Evolutionary conservation across 2,113 vertebrate genomes (phyloP).

Genomic region (Probosciger aterrimus): DNA sequence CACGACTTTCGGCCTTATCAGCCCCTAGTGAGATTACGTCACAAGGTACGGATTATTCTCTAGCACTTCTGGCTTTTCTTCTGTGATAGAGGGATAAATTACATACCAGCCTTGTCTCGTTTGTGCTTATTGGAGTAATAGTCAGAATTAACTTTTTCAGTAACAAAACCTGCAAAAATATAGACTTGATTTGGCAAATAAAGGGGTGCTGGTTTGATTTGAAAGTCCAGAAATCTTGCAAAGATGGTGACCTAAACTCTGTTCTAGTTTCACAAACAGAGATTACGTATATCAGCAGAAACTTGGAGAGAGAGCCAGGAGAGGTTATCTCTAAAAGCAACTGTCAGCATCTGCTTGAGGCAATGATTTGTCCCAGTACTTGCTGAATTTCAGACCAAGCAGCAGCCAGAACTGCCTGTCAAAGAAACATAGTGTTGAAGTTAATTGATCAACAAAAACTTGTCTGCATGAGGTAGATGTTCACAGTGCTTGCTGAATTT

Average conservation of each 20-base stretch:
- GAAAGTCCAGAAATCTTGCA: neutral
- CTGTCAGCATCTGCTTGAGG: neutral
- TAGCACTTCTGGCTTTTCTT: neutral
- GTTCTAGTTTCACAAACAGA: neutral
- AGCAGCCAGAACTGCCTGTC: neutral
- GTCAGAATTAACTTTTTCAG: neutral
- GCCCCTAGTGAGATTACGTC: slow-evolving; percentile 69
- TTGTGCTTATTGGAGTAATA: neutral
- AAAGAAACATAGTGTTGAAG: neutral
- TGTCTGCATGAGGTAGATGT: neutral
- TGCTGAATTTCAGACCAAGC: neutral
- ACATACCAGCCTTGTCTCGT: neutral
- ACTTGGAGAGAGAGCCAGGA: neutral
- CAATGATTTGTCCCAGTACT: neutral
- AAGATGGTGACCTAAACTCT: neutral
- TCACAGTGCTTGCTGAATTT: neutral
- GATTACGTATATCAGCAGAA: neutral
- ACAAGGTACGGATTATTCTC: slow-evolving; percentile 72
- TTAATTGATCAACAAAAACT: neutral
- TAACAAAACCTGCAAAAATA: neutral
- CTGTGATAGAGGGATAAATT: neutral
- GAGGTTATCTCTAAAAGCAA: neutral
- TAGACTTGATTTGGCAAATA: neutral
- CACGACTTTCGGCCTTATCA: slow-evolving; percentile 63
- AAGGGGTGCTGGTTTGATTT: neutral